Evolutionary conservation across 2,888 invertebrate genomes (phyloP).

Genomic region (Cartodere bifasciata): DNA sequence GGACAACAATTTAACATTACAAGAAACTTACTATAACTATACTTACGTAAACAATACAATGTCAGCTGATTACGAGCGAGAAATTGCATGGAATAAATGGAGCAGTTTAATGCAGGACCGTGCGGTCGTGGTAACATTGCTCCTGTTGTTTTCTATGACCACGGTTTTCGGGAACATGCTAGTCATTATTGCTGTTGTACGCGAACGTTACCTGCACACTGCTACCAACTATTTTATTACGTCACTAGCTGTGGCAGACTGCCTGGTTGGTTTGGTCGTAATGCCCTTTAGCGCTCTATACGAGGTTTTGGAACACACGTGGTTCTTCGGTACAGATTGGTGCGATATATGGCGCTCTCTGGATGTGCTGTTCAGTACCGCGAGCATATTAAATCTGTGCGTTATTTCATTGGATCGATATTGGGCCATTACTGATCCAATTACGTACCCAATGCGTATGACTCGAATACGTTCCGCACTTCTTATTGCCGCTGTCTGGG

Average conservation of each 20-base stretch:
- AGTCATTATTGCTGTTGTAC: slow-evolving; percentile 84
- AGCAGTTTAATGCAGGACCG: slow-evolving; percentile 52
- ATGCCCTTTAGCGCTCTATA: slow-evolving; percentile 95
- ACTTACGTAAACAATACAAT: too few species aligned
- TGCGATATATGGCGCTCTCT: slow-evolving; percentile 96
- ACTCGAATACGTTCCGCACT: slow-evolving; percentile 74
- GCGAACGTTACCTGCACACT: slow-evolving; percentile 88
- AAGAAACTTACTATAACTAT: too few species aligned
- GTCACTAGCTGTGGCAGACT: slow-evolving; percentile 92
- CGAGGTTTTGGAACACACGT: slow-evolving; percentile 77
- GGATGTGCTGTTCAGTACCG: slow-evolving; percentile 94
- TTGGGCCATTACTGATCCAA: slow-evolving; percentile 98
- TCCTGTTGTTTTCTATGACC: slow-evolving; percentile 77
- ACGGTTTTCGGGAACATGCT: slow-evolving; percentile 92
- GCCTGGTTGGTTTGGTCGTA: slow-evolving; percentile 89
- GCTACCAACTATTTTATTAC: slow-evolving; percentile 97
- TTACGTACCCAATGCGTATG: slow-evolving; percentile 93
- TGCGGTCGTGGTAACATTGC: slow-evolving; percentile 62
- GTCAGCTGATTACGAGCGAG: too few species aligned
- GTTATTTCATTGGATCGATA: slow-evolving; percentile 94
- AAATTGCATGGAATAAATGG: slow-evolving; percentile 36
- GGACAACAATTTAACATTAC: too few species aligned
- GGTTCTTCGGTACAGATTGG: slow-evolving; percentile 93
- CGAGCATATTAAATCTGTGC: slow-evolving; percentile 93
- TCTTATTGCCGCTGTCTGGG: slow-evolving; percentile 89